phyloP scores from a whole-genome alignment of 2,113 vertebrate species.

The Mesitornis unicolor region DNA sequence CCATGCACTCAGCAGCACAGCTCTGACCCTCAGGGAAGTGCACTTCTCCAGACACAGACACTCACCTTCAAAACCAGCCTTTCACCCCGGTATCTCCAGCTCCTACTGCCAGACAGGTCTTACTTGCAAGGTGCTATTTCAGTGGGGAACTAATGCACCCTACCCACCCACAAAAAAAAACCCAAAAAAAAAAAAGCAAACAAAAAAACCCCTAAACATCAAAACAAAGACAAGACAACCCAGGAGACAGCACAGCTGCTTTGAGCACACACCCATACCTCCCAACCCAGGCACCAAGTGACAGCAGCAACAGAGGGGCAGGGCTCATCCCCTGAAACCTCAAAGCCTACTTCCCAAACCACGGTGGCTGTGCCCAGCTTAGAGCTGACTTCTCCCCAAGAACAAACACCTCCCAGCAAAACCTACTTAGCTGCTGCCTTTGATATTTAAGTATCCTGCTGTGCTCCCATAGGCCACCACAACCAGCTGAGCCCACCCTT shows the following conservation, averaged over 20 bases:
- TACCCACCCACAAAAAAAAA: too few species aligned
- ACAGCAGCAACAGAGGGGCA: background rate
- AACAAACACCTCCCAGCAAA: background rate
- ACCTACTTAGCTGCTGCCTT: fast-evolving
- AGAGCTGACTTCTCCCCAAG: fast-evolving
- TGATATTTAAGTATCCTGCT: background rate
- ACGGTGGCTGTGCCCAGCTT: fast-evolving
- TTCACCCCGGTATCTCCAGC: background rate
- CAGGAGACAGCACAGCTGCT: background rate
- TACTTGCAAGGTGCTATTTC: background rate
- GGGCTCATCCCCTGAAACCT: fast-evolving
- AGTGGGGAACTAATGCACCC: background rate
- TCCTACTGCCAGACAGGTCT: background rate
- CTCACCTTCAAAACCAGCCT: background rate
- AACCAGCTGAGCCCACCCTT: background rate
- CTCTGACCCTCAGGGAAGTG: background rate
- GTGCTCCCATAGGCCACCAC: background rate
- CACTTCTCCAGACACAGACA: background rate
- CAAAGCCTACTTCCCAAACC: background rate
- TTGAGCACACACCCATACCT: background rate
- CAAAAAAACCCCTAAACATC: background rate
- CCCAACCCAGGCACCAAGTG: background rate
- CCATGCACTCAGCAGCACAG: fast-evolving
- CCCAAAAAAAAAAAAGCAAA: background rate
- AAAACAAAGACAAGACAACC: background rate